These are phyloP conservation scores for Nothocercus nigrocapillus DNA, from an alignment of 2,113 vertebrate species.

Conservation along the genomic window DNA sequence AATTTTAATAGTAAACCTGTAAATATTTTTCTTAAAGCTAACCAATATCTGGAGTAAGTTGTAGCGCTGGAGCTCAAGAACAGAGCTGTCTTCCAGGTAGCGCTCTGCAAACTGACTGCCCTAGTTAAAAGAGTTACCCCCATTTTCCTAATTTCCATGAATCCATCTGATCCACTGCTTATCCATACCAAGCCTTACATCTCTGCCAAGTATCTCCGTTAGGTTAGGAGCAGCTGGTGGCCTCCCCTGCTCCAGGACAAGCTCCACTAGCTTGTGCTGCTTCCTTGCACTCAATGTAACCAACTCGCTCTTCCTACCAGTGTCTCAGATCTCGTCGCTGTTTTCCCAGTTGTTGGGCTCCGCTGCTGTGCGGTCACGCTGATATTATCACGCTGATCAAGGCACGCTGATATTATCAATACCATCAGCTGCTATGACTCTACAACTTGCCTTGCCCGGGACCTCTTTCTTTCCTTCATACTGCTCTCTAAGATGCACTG, in stretches of 20 bases:
- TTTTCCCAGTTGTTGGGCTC: not conserved
- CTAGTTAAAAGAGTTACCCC: not conserved
- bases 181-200: not conserved
- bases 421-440: not conserved
- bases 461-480: not conserved
- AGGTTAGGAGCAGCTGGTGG: not conserved
- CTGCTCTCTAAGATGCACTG: not conserved
- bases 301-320: not conserved
- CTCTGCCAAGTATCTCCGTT: not conserved
- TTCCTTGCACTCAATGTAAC: not conserved
- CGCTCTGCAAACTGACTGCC: not conserved
- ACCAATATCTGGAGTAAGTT: not conserved
- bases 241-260: accelerated
- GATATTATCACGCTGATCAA: not conserved
- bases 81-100: not conserved
- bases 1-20: not conserved
- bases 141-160: not conserved
- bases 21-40: not conserved
- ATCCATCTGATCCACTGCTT: not conserved
- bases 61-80: not conserved
- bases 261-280: not conserved
- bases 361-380: not conserved
- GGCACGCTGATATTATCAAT: too few species aligned
- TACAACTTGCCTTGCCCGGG: not conserved
- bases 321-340: not conserved